Percentiles rank a stretch among this genome's conserved stretches.
Conservation (phyloP, 2,888 invertebrate genomes). For the Helicoverpa assulta region DNA sequence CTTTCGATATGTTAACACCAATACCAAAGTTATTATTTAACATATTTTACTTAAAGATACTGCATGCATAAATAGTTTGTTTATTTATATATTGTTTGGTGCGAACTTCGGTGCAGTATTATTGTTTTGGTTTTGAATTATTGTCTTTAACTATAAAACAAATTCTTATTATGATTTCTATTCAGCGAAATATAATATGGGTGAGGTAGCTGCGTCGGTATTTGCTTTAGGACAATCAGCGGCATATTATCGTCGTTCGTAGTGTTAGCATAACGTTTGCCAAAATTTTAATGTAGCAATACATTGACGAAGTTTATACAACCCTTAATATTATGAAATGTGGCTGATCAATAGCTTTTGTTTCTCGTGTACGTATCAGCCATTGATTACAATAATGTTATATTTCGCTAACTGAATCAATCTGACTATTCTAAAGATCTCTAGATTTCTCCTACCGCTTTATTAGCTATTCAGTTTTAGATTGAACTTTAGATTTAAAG, state of each 20-base stretch:
- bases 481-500: slow-evolving; percentile 73
- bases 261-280: slow-evolving; percentile 42
- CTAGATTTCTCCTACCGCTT: slow-evolving; percentile 68
- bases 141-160: slow-evolving; percentile 62
- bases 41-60: slow-evolving; percentile 73
- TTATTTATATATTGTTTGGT: slow-evolving; percentile 73
- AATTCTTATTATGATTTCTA: slow-evolving; percentile 48
- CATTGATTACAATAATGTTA: slow-evolving; percentile 62
- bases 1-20: slow-evolving; percentile 80
- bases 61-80: slow-evolving; percentile 74
- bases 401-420: slow-evolving; percentile 58
- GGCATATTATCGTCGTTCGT: slow-evolving; percentile 17
- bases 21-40: slow-evolving; percentile 88
- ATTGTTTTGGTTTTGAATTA: slow-evolving; percentile 72
- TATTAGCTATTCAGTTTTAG: slow-evolving; percentile 71
- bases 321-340: slow-evolving; percentile 20
- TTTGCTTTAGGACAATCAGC: slow-evolving; percentile 22
- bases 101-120: slow-evolving; percentile 76
- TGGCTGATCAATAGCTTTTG: slow-evolving; percentile 41
- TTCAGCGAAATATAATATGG: slow-evolving; percentile 57
- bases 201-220: slow-evolving; percentile 28
- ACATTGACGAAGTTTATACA: slow-evolving; percentile 20
- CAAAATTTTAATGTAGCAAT: slow-evolving; percentile 31
- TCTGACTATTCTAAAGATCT: slow-evolving; percentile 72
- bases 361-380: slow-evolving; percentile 48